Percentiles rank a stretch among this genome's conserved stretches.
phyloP scores from a whole-genome alignment of 1,140 invertebrate genomes.

The Panagrolaimus sp. region DNA sequence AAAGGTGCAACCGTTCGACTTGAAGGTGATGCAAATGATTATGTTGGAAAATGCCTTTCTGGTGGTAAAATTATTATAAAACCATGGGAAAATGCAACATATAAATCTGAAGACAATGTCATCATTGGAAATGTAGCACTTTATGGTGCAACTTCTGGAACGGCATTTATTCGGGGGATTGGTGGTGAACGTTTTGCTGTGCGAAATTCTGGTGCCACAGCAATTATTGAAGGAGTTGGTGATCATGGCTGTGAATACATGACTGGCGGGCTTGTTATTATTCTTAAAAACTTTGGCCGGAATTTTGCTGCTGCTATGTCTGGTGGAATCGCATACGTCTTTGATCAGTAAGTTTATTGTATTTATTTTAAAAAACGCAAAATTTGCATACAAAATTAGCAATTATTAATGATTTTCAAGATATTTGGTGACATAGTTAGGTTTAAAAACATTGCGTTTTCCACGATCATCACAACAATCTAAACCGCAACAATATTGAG shows the following conservation, averaged over 20 bases:
- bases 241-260: conserved; percentile 99
- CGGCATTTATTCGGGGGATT: conserved; percentile 88
- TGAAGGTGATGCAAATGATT: conserved; percentile 97
- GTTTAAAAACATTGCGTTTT: conserved; percentile 10
- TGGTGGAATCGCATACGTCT: conserved; percentile 90
- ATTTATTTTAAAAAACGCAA: conserved; percentile 20
- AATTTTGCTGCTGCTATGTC: conserved; percentile 99
- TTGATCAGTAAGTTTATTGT: conserved; percentile 71
- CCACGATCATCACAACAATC: conserved; percentile 50
- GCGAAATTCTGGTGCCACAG: conserved; percentile 86
- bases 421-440: conserved; percentile 8
- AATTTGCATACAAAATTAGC: conserved; percentile 24
- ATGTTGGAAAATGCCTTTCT: conserved; percentile 90
- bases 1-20: conserved; percentile 81
- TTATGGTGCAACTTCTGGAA: conserved; percentile 87
- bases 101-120: conserved; percentile 84
- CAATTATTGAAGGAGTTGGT: conserved; percentile 85
- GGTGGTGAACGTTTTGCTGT: conserved; percentile 96
- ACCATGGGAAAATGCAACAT: conserved; percentile 77
- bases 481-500: conserved; percentile 56
- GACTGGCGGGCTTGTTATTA: conserved; percentile 78
- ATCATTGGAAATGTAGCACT: conserved; percentile 96
- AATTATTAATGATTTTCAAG: conserved; percentile 61
- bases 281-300: conserved; percentile 84
- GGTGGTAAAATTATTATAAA: conserved; percentile 90